phyloP scores from a whole-genome alignment of 2,888 invertebrate genomes.

The Phania funesta region DNA sequence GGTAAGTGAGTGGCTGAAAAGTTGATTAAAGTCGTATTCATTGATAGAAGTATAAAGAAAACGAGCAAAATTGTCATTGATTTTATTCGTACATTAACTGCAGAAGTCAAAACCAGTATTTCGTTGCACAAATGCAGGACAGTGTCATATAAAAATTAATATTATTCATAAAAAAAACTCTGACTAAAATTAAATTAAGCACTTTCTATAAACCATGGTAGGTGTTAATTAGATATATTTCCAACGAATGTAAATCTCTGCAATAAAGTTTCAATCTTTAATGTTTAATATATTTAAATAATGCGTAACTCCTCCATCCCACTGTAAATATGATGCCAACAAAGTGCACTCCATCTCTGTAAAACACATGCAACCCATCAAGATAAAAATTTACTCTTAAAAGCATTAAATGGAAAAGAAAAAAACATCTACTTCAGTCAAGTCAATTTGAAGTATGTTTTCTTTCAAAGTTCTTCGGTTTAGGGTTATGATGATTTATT shows the following conservation, averaged over 20 bases:
- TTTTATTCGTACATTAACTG: conserved; percentile 5
- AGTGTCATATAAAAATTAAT: neutral
- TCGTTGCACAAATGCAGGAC: neutral
- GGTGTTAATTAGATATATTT: no score
- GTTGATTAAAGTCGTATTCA: conserved; percentile 30
- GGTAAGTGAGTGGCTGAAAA: conserved; percentile 34
- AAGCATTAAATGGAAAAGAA: neutral
- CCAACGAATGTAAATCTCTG: no score
- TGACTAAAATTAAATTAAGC: no score
- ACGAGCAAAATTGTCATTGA: neutral
- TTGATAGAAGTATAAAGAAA: conserved; percentile 1
- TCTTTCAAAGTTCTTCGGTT: conserved; percentile 36
- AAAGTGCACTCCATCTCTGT: no score
- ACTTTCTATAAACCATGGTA: no score
- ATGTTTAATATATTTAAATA: no score
- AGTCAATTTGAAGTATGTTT: conserved; percentile 53
- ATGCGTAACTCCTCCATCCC: no score
- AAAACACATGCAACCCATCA: neutral
- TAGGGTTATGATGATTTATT: conserved; percentile 64
- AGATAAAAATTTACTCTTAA: neutral
- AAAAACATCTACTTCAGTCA: conserved; percentile 39
- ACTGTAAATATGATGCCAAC: no score
- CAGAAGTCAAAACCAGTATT: neutral
- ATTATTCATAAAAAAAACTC: neutral
- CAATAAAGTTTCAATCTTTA: no score